These are phyloP conservation scores for Aeoliscus strigatus DNA, from an alignment of 2,797 vertebrate species.

Conservation along the genomic window DNA sequence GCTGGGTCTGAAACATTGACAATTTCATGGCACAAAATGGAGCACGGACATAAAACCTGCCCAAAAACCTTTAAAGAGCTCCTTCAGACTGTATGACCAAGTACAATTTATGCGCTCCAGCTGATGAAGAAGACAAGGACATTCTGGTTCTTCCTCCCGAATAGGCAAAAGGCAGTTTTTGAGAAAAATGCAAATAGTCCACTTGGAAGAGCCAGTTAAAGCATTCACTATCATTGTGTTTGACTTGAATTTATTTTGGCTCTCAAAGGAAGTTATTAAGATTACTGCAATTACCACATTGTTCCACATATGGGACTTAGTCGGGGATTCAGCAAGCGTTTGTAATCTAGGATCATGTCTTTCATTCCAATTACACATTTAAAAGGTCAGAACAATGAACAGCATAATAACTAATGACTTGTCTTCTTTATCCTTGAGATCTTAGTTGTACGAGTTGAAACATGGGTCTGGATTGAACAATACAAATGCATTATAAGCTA, in stretches of 20 bases:
- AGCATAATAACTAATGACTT: background rate
- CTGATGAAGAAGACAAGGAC: background rate
- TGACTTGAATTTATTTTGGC: background rate
- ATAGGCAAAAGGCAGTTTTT: background rate
- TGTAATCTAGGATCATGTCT: background rate
- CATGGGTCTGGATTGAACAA: constrained; percentile 1
- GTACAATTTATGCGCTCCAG: background rate
- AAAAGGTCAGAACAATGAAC: background rate
- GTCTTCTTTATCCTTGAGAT: constrained; percentile 2
- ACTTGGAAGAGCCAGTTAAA: background rate
- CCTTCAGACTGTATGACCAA: background rate
- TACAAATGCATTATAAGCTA: background rate
- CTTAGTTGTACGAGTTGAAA: too few species aligned
- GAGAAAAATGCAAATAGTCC: background rate
- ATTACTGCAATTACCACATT: background rate
- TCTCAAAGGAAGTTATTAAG: background rate
- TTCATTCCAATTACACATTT: background rate
- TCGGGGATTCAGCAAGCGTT: constrained; percentile 4
- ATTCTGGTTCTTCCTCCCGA: background rate
- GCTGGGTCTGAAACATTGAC: constrained; percentile 21
- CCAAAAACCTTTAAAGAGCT: constrained; percentile 3
- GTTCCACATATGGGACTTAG: background rate
- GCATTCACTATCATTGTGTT: background rate
- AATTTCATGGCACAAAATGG: constrained; percentile 24
- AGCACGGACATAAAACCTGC: constrained; percentile 5